These are phyloP conservation scores for Cephalopterus ornatus DNA, from an alignment of 2,113 vertebrate species.

Conservation along the genomic window DNA sequence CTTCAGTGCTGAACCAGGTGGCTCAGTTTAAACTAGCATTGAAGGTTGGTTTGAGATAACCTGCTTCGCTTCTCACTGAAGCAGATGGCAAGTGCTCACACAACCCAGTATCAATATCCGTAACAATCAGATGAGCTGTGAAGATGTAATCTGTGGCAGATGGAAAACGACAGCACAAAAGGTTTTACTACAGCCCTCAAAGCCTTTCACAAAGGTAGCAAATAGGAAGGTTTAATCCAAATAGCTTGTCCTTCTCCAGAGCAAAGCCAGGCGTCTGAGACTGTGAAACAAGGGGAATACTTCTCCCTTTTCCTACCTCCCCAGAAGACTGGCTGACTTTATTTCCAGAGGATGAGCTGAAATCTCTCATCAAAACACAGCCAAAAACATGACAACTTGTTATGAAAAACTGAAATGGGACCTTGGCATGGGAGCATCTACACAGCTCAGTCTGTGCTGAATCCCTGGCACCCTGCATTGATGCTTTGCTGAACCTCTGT, in stretches of 20 bases:
- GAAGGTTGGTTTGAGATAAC: background rate
- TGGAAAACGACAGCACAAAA: conserved; percentile 51
- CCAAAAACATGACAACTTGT: background rate
- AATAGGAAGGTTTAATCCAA: background rate
- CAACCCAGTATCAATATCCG: background rate
- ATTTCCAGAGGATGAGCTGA: background rate
- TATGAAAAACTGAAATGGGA: background rate
- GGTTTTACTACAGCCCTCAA: background rate
- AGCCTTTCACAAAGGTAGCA: conserved; percentile 1
- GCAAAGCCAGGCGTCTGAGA: background rate
- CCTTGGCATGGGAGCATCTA: background rate
- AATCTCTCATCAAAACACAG: background rate
- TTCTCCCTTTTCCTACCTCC: background rate
- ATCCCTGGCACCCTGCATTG: background rate
- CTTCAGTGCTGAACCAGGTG: background rate
- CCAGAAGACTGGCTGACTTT: background rate
- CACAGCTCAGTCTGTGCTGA: background rate
- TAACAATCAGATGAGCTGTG: conserved; percentile 36
- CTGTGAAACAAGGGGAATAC: background rate
- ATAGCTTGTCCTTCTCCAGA: background rate
- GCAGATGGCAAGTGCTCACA: conserved; percentile 40
- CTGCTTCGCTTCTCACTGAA: background rate
- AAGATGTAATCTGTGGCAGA: conserved; percentile 31
- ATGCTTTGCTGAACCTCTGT: background rate
- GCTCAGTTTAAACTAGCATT: background rate